Evolutionary conservation across 2,113 vertebrate species (phyloP).

Genomic region (Brachyistius frenatus): DNA sequence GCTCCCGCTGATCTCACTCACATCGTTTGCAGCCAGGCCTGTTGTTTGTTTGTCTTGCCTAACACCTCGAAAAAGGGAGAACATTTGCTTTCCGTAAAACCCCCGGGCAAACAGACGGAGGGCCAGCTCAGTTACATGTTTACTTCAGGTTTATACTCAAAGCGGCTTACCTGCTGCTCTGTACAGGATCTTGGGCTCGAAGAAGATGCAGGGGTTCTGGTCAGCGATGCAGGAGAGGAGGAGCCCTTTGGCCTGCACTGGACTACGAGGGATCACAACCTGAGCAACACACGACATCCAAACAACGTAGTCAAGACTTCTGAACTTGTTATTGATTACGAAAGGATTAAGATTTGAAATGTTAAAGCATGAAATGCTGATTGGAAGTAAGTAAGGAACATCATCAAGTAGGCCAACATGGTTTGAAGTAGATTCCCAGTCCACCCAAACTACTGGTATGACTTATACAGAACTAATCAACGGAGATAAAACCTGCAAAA

Average conservation of each 20-base stretch:
- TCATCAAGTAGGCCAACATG: neutral
- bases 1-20: constrained; percentile 39
- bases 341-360: no score
- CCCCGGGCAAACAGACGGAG: neutral
- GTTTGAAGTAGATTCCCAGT: neutral
- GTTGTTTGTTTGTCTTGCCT: constrained; percentile 48
- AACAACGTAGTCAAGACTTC: neutral
- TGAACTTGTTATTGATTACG: neutral
- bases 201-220: constrained; percentile 98
- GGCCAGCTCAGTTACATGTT: neutral
- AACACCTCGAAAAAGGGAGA: constrained; percentile 29
- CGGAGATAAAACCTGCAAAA: no score
- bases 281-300: constrained; percentile 67
- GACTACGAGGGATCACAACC: constrained; percentile 95
- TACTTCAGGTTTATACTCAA: neutral
- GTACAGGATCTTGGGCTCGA: constrained; percentile 99
- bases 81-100: constrained; percentile 50
- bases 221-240: constrained; percentile 96
- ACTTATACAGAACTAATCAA: neutral
- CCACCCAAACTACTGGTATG: neutral
- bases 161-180: constrained; percentile 94
- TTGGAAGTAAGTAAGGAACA: neutral
- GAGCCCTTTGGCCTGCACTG: constrained; percentile 95
- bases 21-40: constrained; percentile 36
- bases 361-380: neutral